These are phyloP conservation scores for Orthosia incerta DNA, from an alignment of 2,888 invertebrate genomes.

Conservation along the genomic window DNA sequence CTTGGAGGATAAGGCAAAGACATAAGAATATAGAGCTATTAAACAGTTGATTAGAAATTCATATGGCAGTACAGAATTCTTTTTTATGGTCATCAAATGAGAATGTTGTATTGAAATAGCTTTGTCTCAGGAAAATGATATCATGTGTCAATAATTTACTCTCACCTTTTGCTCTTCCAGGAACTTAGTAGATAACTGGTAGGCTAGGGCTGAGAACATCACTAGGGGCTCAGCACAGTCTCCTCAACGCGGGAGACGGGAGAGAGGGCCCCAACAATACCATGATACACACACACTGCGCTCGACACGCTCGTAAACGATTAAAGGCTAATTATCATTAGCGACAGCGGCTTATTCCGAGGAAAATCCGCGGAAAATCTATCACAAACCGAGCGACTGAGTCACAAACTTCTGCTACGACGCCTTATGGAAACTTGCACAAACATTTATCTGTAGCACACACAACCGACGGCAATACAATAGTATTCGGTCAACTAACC, in stretches of 20 bases:
- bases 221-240: slow-evolving; percentile 74
- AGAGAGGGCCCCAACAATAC: slow-evolving; percentile 65
- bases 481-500: slow-evolving; percentile 66
- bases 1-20: neutral
- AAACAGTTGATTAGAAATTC: too few species aligned
- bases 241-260: slow-evolving; percentile 75
- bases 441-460: slow-evolving; percentile 73
- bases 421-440: slow-evolving; percentile 65
- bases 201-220: slow-evolving; percentile 87
- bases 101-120: neutral
- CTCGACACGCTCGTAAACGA: slow-evolving; percentile 31
- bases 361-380: slow-evolving; percentile 75
- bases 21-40: neutral
- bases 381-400: slow-evolving; percentile 70
- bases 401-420: slow-evolving; percentile 70
- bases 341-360: slow-evolving; percentile 59
- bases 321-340: slow-evolving; percentile 53
- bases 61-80: neutral
- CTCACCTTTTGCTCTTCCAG: slow-evolving; percentile 85
- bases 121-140: neutral
- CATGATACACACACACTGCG: slow-evolving; percentile 74
- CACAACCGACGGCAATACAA: slow-evolving; percentile 56
- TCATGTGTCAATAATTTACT: neutral
- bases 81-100: neutral
- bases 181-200: slow-evolving; percentile 86